A percentile compares a stretch with the other conserved stretches of the same genome.
Conservation (phyloP, 2,888 invertebrate genomes). For the Salpingus planirostris region DNA sequence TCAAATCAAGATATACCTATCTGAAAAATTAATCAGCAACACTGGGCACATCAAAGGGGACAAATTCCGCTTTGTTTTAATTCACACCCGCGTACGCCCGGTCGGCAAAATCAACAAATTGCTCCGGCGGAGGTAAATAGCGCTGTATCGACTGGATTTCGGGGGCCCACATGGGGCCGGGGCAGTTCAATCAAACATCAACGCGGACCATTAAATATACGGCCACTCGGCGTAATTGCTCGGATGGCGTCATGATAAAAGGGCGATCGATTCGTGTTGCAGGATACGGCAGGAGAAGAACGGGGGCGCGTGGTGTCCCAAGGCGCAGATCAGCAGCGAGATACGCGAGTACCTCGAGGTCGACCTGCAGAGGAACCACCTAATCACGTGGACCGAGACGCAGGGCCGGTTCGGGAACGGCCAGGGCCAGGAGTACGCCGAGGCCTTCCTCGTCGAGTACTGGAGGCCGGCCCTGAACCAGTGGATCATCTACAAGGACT, state of each 20-base stretch:
- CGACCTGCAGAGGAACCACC: conserved; percentile 62
- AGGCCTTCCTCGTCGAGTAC: conserved; percentile 75
- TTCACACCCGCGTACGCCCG: too few species aligned
- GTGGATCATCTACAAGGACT: conserved; percentile 75
- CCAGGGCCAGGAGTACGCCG: conserved; percentile 80
- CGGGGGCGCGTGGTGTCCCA: conserved; percentile 91
- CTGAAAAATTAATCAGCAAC: too few species aligned
- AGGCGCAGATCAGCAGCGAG: conserved; percentile 64
- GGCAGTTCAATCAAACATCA: conserved; percentile 27
- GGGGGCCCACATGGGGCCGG: conserved; percentile 6
- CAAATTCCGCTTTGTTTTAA: too few species aligned
- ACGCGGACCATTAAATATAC: conserved; percentile 32
- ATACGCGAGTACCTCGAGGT: conserved; percentile 78
- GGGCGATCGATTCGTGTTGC: conserved; percentile 35
- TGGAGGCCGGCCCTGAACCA: conserved; percentile 58
- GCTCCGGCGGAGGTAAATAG: conserved; percentile 5
- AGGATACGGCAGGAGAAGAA: conserved; percentile 79
- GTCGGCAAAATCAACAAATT: conserved; percentile 9
- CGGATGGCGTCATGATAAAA: too few species aligned
- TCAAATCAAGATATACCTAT: too few species aligned
- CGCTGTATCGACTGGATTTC: conserved; percentile 3
- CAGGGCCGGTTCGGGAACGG: conserved; percentile 90
- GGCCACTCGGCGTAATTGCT: conserved; percentile 34
- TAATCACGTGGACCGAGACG: conserved; percentile 78
- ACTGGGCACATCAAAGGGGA: too few species aligned